These are phyloP conservation scores for Cyprinodon brontotheroides DNA, from an alignment of 2,113 vertebrate genomes.

Conservation along the genomic window DNA sequence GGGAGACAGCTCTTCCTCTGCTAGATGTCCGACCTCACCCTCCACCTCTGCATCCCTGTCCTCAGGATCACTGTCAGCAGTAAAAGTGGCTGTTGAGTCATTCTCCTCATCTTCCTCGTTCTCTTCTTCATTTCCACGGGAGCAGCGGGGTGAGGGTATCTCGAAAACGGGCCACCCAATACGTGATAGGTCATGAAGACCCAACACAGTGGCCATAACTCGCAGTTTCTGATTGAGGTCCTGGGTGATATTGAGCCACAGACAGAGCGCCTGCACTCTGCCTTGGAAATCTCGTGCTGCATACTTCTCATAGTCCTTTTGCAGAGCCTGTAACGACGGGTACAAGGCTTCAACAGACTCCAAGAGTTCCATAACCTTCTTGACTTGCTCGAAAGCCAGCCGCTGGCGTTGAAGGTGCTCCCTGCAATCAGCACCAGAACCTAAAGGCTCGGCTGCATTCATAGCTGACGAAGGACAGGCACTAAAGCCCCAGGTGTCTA, in stretches of 20 bases:
- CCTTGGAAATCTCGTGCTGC: constrained; percentile 96
- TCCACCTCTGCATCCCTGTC: constrained; percentile 70
- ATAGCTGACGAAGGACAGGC: constrained; percentile 57
- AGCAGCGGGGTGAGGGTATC: constrained; percentile 92
- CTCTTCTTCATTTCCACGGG: constrained; percentile 82
- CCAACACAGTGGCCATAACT: constrained; percentile 97
- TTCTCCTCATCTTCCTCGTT: constrained; percentile 82
- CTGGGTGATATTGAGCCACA: constrained; percentile 98
- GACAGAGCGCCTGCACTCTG: constrained; percentile 98
- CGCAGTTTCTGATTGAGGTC: constrained; percentile 98
- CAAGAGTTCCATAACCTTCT: constrained; percentile 93
- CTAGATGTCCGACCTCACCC: constrained; percentile 27
- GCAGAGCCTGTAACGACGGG: constrained; percentile 94
- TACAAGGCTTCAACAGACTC: constrained; percentile 98
- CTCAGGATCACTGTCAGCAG: constrained; percentile 86
- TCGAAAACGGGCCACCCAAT: constrained; percentile 99
- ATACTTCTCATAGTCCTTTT: constrained; percentile 96
- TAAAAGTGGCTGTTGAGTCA: constrained; percentile 83
- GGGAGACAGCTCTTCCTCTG: constrained; percentile 70
- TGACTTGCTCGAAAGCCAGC: constrained; percentile 95
- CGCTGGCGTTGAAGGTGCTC: constrained; percentile 93
- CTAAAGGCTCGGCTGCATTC: constrained; percentile 75
- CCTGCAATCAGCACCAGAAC: constrained; percentile 78
- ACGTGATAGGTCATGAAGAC: constrained; percentile 91
- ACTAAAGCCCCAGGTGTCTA: constrained; percentile 70